Percentiles rank a stretch among this genome's conserved stretches.
phyloP scores from a whole-genome alignment of 2,113 vertebrate genomes.

The Aythya baeri region DNA sequence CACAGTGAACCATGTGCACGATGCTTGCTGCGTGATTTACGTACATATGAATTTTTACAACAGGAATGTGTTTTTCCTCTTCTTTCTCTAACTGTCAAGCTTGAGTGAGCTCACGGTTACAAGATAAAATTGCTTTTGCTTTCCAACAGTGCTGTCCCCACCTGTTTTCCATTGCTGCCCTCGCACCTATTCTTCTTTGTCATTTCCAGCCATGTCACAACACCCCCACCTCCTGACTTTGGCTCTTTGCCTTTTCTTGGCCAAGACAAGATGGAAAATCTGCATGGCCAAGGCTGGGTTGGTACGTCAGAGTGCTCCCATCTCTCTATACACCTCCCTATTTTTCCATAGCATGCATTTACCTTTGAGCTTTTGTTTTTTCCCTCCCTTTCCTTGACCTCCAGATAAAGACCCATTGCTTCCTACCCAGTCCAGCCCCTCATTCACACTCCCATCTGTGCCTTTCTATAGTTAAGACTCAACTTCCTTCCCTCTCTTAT shows the following conservation, averaged over 20 bases:
- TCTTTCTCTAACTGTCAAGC: constrained; percentile 1
- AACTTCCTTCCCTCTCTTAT: neutral
- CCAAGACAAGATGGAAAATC: constrained; percentile 15
- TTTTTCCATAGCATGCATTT: constrained; percentile 6
- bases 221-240: neutral
- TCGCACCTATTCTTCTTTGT: constrained; percentile 19
- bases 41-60: neutral
- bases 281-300: neutral
- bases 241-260: neutral
- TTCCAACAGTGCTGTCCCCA: neutral
- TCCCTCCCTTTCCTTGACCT: constrained; percentile 29
- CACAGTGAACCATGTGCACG: accelerated
- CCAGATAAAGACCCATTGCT: neutral
- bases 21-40: neutral
- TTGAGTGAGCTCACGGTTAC: constrained; percentile 6
- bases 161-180: neutral
- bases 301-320: neutral
- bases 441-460: neutral
- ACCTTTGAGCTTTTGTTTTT: constrained; percentile 39
- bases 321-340: neutral
- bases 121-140: constrained; percentile 30
- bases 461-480: neutral
- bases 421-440: neutral
- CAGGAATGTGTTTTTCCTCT: constrained; percentile 7
- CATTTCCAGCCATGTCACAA: neutral